Percentiles rank a stretch among this genome's conserved stretches.
phyloP scores from a whole-genome alignment of 2,113 vertebrate genomes.

The Neotoma lepida region DNA sequence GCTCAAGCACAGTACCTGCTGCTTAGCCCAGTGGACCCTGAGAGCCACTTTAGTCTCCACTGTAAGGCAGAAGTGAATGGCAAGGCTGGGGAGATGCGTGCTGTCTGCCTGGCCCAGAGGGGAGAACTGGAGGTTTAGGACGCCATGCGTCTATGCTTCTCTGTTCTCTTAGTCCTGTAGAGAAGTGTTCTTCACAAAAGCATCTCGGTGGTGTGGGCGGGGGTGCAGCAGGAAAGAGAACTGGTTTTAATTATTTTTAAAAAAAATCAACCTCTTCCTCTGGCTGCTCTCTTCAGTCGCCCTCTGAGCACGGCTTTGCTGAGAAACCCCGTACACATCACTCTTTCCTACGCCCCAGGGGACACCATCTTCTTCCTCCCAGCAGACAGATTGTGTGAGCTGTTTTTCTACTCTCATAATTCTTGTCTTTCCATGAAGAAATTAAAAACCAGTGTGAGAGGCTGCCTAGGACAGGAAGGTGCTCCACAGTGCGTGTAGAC shows the following conservation, averaged over 20 bases:
- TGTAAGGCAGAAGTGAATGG: not conserved
- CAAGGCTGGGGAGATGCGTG: not conserved
- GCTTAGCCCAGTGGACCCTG: not conserved
- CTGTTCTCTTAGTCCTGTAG: not conserved
- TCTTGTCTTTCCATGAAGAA: not conserved
- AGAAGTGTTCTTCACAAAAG: not conserved
- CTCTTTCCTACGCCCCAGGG: not conserved
- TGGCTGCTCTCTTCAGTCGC: not conserved
- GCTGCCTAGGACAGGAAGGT: not conserved
- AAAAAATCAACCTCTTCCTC: not conserved
- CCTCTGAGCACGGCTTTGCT: not conserved
- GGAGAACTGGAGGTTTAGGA: not conserved
- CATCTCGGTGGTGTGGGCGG: not conserved
- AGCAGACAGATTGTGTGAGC: not conserved
- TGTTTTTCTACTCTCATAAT: not conserved
- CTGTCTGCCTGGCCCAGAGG: not conserved
- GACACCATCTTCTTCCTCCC: rapidly evolving
- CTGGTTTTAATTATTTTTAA: not conserved
- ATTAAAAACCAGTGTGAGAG: not conserved
- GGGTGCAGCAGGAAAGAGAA: not conserved
- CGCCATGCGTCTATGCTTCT: not conserved
- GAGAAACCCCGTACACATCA: not conserved
- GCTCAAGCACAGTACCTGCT: not conserved
- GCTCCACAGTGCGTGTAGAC: not conserved
- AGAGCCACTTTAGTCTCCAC: not conserved